Evolutionary conservation across 2,888 invertebrate species (phyloP).

Genomic region (Balanococcus diminutus): DNA sequence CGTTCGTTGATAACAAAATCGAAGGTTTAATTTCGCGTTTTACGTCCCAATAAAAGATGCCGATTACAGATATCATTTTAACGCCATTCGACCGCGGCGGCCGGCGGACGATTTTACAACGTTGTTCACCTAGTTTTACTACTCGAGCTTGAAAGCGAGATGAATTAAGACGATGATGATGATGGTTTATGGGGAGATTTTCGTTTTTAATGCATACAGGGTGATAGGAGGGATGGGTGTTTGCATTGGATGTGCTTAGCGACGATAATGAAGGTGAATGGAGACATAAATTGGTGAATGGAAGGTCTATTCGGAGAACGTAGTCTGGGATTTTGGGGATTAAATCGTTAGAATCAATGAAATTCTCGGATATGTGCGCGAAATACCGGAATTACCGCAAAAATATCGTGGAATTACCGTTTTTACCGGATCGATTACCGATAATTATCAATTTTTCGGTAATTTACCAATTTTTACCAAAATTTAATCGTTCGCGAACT

Average conservation of each 20-base stretch:
- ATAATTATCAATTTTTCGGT: not conserved
- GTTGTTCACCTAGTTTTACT: slow-evolving; percentile 13
- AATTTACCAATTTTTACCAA: too few species aligned
- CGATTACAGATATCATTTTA: not conserved
- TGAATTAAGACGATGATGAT: not conserved
- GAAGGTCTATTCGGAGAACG: not conserved
- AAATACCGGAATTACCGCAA: not conserved
- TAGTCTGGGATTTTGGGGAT: not conserved
- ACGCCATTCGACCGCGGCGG: too few species aligned
- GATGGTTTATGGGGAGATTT: not conserved
- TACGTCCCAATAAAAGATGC: not conserved
- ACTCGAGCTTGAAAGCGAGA: not conserved
- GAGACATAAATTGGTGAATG: not conserved
- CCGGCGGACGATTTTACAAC: not conserved
- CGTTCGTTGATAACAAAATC: slow-evolving; percentile 12
- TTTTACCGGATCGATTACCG: not conserved
- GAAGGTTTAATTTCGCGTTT: slow-evolving; percentile 29
- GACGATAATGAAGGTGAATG: not conserved
- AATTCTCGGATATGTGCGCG: not conserved
- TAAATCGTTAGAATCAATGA: too few species aligned
- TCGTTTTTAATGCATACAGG: not conserved
- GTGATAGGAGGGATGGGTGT: not conserved
- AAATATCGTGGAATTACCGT: not conserved
- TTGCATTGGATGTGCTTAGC: not conserved
- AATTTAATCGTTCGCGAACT: too few species aligned